Base-by-base conservation (phyloP, 2,113 vertebrate species). In the Apteryx owenii region DNA sequence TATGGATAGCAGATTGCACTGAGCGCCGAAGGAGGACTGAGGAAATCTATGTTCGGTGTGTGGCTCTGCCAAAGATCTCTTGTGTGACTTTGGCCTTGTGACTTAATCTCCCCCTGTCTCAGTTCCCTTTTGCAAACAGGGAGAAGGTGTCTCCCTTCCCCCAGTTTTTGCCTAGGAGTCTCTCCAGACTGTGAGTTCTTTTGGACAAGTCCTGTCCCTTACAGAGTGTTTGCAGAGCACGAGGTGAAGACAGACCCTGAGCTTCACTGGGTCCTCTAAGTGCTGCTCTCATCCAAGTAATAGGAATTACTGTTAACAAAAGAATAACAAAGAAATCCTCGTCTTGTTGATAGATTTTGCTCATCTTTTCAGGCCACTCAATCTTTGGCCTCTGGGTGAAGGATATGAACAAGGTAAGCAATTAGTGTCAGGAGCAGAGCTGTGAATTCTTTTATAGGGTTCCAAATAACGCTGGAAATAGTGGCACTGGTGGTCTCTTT, bases 1-100 rank as follows among this genome's bases (percentile, higher is more conserved):
- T 97, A 96, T 97, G 94, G 96, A 97, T 96, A 95, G 95, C 96
- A 95, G 95, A 97, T 97, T 97, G 96, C 93, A 95, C 92, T 31
- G 88, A 96, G 94, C 3, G 46, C 95, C 93, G 93, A 89, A 54
- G 89, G 84, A 94, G 95, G 95, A 97, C 94, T 95, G 92, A 90
- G 92, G 92, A 97, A 97, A 97, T 97, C 96, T 94, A 95, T 96
- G 94, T 93, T 97, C 94, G 91, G 89, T 88, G 95, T 88, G 91
- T 90, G 91, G 93, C 87, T 96, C 89, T 97, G 96, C 96, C 94
- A 97, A 94, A 91, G 94, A 96, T 93, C 95, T 93, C 96, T 94
- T 94, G 88, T 95, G 91, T 90, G 94, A 95, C 95, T 95, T 96
- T 97, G 96, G 95, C 94, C 97, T 95, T 95, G 95, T 96, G 95